Evolutionary conservation across 2,888 invertebrate genomes (phyloP).

Genomic region (Leptura quadrifasciata): DNA sequence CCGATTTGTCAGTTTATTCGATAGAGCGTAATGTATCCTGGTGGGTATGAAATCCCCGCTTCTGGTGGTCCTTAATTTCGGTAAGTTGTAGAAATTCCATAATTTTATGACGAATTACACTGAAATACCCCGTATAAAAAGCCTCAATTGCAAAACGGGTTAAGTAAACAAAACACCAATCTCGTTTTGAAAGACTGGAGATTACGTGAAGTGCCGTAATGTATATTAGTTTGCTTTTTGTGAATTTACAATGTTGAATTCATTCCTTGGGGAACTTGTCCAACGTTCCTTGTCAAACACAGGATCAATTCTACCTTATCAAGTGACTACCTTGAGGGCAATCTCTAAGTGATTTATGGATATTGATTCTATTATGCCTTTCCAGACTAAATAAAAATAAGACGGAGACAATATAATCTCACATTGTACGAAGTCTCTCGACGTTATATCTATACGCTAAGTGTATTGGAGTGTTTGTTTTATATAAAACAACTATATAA

Average conservation of each 20-base stretch:
- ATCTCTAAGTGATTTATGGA: slow-evolving; percentile 54
- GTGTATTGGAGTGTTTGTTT: neutral
- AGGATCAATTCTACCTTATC: slow-evolving; percentile 54
- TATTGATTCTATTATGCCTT: slow-evolving; percentile 44
- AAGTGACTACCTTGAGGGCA: slow-evolving; percentile 55
- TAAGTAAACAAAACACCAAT: neutral
- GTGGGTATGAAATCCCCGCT: too few species aligned
- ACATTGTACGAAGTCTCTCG: neutral
- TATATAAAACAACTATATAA: neutral
- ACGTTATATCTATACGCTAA: neutral
- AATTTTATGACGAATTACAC: too few species aligned
- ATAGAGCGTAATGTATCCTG: too few species aligned
- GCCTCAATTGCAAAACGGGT: too few species aligned
- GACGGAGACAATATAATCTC: neutral
- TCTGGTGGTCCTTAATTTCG: too few species aligned
- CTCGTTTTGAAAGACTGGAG: neutral
- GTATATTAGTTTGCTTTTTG: slow-evolving; percentile 1
- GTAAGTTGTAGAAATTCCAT: too few species aligned
- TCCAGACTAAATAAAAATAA: neutral
- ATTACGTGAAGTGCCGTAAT: neutral
- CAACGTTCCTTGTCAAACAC: slow-evolving; percentile 56
- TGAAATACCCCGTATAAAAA: too few species aligned
- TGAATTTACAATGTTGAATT: slow-evolving; percentile 19
- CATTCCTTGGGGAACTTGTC: slow-evolving; percentile 44
- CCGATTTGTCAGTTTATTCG: too few species aligned